Percentiles rank a stretch among this genome's conserved stretches.
These are phyloP conservation scores for Sebastiscus tertius DNA, from an alignment of 2,797 vertebrate genomes.

Conservation along the genomic window DNA sequence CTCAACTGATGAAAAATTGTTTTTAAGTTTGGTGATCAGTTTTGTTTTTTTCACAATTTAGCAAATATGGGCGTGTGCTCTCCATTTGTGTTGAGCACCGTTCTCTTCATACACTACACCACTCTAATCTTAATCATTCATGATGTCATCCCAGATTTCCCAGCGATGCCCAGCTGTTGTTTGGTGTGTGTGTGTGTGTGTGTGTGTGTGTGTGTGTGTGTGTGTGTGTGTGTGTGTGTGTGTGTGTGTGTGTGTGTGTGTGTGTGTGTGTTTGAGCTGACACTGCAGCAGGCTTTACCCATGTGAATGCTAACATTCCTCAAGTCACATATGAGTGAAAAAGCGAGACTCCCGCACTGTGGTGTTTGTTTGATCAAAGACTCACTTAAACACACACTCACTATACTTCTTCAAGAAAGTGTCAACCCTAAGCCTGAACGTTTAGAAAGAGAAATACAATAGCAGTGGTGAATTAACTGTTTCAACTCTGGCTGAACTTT, in stretches of 20 bases:
- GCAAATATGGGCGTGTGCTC: not conserved
- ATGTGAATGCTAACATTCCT: conserved; percentile 42
- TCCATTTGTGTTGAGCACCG: not conserved
- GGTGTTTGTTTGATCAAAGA: conserved; percentile 42
- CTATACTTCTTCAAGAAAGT: not conserved
- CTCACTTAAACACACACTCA: conserved; percentile 3
- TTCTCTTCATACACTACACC: conserved; percentile 32
- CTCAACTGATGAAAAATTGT: too few species aligned
- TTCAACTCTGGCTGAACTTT: conserved; percentile 9
- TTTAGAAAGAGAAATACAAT: conserved; percentile 8
- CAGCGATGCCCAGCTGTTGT: conserved; percentile 43
- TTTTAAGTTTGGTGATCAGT: too few species aligned
- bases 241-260: not conserved
- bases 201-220: too few species aligned
- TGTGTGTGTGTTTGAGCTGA: not conserved
- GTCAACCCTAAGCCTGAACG: conserved; percentile 9
- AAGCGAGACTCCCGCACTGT: conserved; percentile 14
- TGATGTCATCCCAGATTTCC: conserved; percentile 57
- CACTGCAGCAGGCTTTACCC: not conserved
- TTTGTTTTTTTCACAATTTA: not conserved
- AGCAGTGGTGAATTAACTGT: not conserved
- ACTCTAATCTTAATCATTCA: conserved; percentile 51
- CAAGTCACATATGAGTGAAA: conserved; percentile 37
- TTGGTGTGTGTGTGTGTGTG: not conserved
- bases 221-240: not conserved